Percentiles rank a stretch among this genome's conserved stretches.
These are phyloP conservation scores for Nymphicus hollandicus DNA, from an alignment of 2,113 vertebrate species.

Conservation along the genomic window DNA sequence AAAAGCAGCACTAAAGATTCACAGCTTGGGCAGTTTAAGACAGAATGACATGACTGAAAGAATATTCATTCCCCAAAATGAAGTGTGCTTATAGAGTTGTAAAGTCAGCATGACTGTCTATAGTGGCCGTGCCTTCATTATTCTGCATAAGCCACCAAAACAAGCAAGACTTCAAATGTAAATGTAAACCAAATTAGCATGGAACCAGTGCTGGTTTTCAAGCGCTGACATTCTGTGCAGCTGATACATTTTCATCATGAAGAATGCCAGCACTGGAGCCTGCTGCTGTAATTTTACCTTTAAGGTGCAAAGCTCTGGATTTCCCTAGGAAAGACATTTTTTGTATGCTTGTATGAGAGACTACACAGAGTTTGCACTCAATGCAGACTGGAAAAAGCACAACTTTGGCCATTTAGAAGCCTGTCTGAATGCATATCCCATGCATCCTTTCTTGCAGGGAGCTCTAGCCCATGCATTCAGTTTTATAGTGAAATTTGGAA, in stretches of 20 bases:
- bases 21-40: neutral
- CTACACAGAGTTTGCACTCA: neutral
- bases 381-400: neutral
- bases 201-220: neutral
- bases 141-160: neutral
- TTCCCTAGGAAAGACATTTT: neutral
- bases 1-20: neutral
- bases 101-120: neutral
- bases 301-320: neutral
- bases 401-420: neutral
- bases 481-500: neutral
- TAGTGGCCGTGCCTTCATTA: neutral
- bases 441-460: neutral
- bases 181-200: neutral
- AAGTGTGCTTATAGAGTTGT: neutral
- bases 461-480: neutral
- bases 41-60: neutral
- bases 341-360: neutral
- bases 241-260: neutral
- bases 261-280: neutral
- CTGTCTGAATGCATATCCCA: neutral
- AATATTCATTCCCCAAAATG: neutral
- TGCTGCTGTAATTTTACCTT: neutral
- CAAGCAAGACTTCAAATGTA: neutral
- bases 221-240: neutral